A percentile compares a stretch with the other conserved stretches of the same genome.
These are phyloP conservation scores for Henricia sp. DNA, from an alignment of 53 echinoderm and acorn worm species.

Conservation along the genomic window DNA sequence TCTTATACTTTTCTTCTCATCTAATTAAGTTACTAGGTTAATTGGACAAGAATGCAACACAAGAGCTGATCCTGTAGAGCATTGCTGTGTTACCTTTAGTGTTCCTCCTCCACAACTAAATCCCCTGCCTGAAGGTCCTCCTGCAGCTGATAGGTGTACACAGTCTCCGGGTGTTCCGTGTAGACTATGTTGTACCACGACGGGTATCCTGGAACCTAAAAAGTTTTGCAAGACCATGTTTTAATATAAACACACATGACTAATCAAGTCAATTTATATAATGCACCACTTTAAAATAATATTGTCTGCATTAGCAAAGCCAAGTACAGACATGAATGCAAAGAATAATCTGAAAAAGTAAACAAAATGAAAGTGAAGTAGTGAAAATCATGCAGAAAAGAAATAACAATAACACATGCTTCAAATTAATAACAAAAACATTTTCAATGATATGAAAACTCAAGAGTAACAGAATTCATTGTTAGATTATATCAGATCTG, in stretches of 20 bases:
- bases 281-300: neutral
- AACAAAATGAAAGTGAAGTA: neutral
- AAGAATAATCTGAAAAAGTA: neutral
- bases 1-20: too few species aligned
- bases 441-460: too few species aligned
- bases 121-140: too few species aligned
- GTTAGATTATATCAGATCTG: too few species aligned
- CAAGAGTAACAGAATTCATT: too few species aligned
- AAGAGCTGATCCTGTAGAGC: too few species aligned
- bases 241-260: neutral
- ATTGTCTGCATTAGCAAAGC: neutral
- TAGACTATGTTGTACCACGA: constrained; percentile 38
- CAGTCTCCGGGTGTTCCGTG: neutral
- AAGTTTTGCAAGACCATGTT: neutral
- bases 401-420: too few species aligned
- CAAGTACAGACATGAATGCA: neutral
- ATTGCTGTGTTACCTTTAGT: constrained; percentile 15
- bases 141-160: constrained; percentile 50
- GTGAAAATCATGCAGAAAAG: neutral
- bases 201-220: constrained; percentile 32
- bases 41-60: too few species aligned
- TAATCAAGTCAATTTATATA: neutral
- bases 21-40: too few species aligned
- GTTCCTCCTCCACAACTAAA: too few species aligned
- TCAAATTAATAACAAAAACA: too few species aligned